Conservation (phyloP, 2,888 invertebrate genomes). For the Lithosia quadra region DNA sequence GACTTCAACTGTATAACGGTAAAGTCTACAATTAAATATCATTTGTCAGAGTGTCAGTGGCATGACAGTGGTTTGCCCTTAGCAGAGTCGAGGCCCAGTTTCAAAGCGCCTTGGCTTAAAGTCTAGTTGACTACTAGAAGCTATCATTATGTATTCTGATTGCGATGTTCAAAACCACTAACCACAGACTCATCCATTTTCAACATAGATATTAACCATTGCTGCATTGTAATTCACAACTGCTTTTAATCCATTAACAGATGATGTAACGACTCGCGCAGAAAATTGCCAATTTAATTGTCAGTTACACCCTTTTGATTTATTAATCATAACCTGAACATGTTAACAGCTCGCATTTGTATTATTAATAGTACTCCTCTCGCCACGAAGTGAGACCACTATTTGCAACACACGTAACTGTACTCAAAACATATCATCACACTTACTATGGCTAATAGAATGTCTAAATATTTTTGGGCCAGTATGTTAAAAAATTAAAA, state of each 20-base stretch:
- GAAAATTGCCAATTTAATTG: conserved; percentile 18
- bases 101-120: background rate
- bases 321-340: conserved; percentile 18
- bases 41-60: too few species aligned
- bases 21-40: too few species aligned
- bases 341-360: conserved; percentile 16
- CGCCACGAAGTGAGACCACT: conserved; percentile 21
- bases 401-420: conserved; percentile 16
- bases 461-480: too few species aligned
- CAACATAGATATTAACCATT: background rate
- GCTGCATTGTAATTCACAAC: background rate
- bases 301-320: conserved; percentile 19
- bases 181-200: background rate
- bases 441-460: background rate
- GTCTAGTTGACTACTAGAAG: background rate
- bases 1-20: too few species aligned
- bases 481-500: too few species aligned
- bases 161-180: background rate
- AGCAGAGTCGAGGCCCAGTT: too few species aligned
- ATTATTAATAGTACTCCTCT: conserved; percentile 25
- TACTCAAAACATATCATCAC: conserved; percentile 12
- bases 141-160: background rate
- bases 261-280: conserved; percentile 8
- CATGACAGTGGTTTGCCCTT: too few species aligned
- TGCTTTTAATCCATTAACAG: conserved; percentile 4